These are phyloP conservation scores for Bombus pascuorum DNA, from an alignment of 1,140 invertebrate genomes.

Conservation along the genomic window DNA sequence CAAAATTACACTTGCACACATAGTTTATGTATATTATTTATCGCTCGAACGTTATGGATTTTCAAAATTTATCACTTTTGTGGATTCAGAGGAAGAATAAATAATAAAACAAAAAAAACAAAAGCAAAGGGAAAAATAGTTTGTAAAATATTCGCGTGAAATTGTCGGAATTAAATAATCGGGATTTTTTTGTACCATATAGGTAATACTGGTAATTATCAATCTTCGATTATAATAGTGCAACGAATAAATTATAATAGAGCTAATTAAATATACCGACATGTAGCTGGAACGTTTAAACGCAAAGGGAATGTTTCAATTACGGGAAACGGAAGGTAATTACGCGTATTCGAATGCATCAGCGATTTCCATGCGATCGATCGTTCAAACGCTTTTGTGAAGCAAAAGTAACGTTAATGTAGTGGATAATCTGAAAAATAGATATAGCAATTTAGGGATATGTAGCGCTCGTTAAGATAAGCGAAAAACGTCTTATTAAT, in stretches of 20 bases:
- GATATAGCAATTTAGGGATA: not conserved
- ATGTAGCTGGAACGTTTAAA: not conserved
- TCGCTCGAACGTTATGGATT: no score
- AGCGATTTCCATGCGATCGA: not conserved
- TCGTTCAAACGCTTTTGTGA: not conserved
- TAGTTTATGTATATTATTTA: no score
- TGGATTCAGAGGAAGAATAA: no score
- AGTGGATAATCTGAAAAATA: not conserved
- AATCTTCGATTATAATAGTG: not conserved
- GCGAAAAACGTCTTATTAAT: not conserved
- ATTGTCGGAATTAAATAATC: not conserved
- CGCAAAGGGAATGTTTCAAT: slow-evolving; percentile 6
- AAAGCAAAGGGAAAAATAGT: no score
- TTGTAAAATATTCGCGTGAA: no score
- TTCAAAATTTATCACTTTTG: no score
- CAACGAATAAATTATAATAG: not conserved
- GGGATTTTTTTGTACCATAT: no score
- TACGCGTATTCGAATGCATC: not conserved
- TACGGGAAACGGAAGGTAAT: not conserved
- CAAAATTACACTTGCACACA: no score
- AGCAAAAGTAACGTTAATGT: not conserved
- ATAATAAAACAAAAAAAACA: no score
- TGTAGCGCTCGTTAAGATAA: not conserved
- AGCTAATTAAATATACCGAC: not conserved
- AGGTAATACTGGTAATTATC: not conserved